Percentiles rank a stretch among this genome's conserved stretches.
Evolutionary conservation across 2,888 invertebrate species (phyloP).

Genomic region (Cacoxenus indagator): DNA sequence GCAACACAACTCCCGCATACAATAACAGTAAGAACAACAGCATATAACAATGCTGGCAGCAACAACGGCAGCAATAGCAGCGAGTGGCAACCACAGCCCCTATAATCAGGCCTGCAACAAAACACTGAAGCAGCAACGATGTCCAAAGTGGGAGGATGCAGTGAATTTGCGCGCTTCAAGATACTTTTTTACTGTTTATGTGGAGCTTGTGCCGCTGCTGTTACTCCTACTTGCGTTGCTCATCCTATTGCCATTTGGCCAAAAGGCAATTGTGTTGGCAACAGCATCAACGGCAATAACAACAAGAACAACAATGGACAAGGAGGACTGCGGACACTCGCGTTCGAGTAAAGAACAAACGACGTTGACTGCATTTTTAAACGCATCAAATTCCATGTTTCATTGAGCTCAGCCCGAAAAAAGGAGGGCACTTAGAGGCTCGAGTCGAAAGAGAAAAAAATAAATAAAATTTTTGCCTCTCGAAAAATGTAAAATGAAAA

Average conservation of each 20-base stretch:
- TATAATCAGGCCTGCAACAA: constrained; percentile 36
- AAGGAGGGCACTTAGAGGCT: not conserved
- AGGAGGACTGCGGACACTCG: constrained; percentile 36
- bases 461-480: not conserved
- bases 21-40: constrained; percentile 39
- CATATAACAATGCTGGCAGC: constrained; percentile 35
- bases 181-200: constrained; percentile 43
- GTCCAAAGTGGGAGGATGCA: constrained; percentile 70
- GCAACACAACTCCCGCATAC: constrained; percentile 59
- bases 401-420: constrained; percentile 38
- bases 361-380: constrained; percentile 63
- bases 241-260: constrained; percentile 30
- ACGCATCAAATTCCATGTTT: constrained; percentile 35
- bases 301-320: not conserved
- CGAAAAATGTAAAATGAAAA: constrained; percentile 50
- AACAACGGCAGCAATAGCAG: constrained; percentile 38
- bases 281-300: not conserved
- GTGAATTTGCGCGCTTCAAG: constrained; percentile 58
- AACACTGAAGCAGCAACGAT: constrained; percentile 48
- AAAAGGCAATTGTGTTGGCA: not conserved
- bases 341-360: no score
- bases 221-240: no score
- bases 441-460: not conserved
- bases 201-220: constrained; percentile 35
- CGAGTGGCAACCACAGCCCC: constrained; percentile 30